Percentiles rank a stretch among this genome's conserved stretches.
These are phyloP conservation scores for Trichopoda pennipes DNA, from an alignment of 2,888 invertebrate species.

Conservation along the genomic window DNA sequence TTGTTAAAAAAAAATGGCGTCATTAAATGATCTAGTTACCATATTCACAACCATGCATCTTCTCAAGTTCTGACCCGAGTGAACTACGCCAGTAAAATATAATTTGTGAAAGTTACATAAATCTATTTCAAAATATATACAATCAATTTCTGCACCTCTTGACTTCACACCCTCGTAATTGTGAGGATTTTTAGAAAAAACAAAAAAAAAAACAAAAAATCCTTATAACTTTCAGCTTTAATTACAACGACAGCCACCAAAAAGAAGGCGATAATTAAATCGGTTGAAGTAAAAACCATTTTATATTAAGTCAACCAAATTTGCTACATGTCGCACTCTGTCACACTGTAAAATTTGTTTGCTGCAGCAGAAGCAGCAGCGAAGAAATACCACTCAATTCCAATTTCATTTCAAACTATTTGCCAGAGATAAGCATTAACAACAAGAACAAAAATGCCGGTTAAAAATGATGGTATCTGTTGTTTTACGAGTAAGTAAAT, in stretches of 20 bases:
- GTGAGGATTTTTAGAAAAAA: no score
- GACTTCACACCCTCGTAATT: no score
- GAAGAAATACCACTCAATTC: constrained; percentile 30
- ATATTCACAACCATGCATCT: no score
- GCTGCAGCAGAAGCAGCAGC: neutral
- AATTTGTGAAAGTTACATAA: no score
- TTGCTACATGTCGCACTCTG: neutral
- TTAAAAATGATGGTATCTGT: constrained; percentile 57
- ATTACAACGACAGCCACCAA: neutral
- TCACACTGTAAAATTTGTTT: constrained; percentile 15
- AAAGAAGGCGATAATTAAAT: neutral
- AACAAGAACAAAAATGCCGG: constrained; percentile 50
- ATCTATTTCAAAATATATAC: no score
- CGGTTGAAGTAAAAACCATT: constrained; percentile 6
- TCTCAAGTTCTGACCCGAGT: no score
- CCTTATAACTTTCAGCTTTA: no score
- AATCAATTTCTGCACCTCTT: no score
- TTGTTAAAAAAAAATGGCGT: no score
- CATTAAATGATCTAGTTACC: no score
- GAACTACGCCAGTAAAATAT: no score
- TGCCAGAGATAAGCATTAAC: constrained; percentile 50
- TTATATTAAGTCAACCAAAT: constrained; percentile 13
- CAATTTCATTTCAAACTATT: constrained; percentile 57
- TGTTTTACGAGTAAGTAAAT: constrained; percentile 28
- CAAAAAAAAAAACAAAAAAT: no score